Evolutionary conservation across 2,888 invertebrate species (phyloP), one percentile per base, ranked within the genome.

Genomic region (Biston betularia): DNA sequence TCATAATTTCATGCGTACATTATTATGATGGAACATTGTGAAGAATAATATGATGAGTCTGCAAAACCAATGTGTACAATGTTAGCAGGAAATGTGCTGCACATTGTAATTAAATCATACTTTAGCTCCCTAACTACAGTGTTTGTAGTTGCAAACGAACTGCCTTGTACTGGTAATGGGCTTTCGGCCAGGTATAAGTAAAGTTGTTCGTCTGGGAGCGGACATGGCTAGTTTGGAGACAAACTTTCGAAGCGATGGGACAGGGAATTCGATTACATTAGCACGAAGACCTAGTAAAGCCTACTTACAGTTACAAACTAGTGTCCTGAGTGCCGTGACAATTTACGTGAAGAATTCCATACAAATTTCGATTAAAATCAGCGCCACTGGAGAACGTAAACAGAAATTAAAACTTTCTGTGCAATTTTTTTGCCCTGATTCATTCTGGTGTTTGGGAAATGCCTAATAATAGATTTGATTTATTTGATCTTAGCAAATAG

Each of bases 131-230:
- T n/a, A 38, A 40, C 67, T 63, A 60, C 79, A 75, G 72, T 87
- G 88, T 90, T 89, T 89, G 87, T 84, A 80, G 79, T 82, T 75
- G 75, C 84, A 85, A 88, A 87, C 84, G 85, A 87, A 82, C 85
- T 76, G 76, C 82, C 85, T 86, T 85, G 84, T 87, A 72, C 75
- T 73, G 60, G 68, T 88, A 88, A 89, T 89, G 80, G 81, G 81
- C 81, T 89, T 89, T 86, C 75, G 75, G 80, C 63, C 69, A 72
- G 72, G 72, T 74, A 65, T 72, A 67, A 8, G 63, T 74, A 69
- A 24, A 74, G 73, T 71, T 67, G 77, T 75, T 75, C 74, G 66
- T 58, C 59, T 72, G 69, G 73, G 69, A 70, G 69, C 44, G 46
- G 24, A 24, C 24, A 24, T 24, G 46, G 42, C 57, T 60, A 50